Evolutionary conservation across 2,888 invertebrate species (phyloP), one percentile per base, ranked within the genome.

Genomic region (Rhodophaea formosa): DNA sequence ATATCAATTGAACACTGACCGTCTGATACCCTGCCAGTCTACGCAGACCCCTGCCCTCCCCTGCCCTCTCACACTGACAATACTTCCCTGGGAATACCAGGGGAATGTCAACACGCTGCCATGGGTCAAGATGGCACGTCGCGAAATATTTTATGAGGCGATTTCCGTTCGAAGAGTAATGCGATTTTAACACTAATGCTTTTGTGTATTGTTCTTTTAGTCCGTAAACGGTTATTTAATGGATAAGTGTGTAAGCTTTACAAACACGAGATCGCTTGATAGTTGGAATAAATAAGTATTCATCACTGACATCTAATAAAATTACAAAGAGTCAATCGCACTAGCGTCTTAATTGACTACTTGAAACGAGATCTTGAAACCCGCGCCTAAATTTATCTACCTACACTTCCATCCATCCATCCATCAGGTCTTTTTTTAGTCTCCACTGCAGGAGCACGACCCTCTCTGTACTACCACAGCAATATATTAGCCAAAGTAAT

Each of bases 1-100:
- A 89, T 90, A 88, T 89, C 90, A 89, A 90, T 90, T 87, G 88
- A 82, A 77, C 81, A 81, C 67, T 86, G 86, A 82, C 90, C 86
- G 81, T 82, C 77, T 77, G 78, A 71, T 65, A 58, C 54, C 59
- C 61, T 39, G 59, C 87, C 84, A 79, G 53, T 58, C 14, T 68
- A 81, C 62, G 59, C 29, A 62, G 84, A 77, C 61, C 78, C 64
- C 7, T 71, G 66, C 46, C 68, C 75, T 77, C 73, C 68, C 63
- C 61, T 46, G 55, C 32, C 32, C 46, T 54, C 51, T 57, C 64
- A 67, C 64, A 64, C 56, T 56, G 42, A 61, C 29, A 61, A 56
- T 49, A 63, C 57, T 62, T 43, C 35, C 59, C 61, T 56, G 59
- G 58, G 43, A 47, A 45, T 42, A 17, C 42, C 59, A 61, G 57